Base-by-base conservation (phyloP, 2,113 vertebrate species). In the Oreochromis tanganicae region DNA sequence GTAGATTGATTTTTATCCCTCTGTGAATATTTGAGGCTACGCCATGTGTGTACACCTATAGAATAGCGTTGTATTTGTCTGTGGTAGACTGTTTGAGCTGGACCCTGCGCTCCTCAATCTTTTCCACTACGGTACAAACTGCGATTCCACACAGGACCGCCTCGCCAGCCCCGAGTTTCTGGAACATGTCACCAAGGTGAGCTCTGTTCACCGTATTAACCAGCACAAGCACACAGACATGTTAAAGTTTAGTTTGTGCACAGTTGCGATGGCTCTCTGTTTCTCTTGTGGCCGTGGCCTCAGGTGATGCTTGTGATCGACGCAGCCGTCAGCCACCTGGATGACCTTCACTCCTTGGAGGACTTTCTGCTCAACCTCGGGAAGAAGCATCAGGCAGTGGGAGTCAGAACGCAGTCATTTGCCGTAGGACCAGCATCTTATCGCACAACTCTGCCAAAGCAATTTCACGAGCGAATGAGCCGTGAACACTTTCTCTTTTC, bases 261-360 rank as follows among this genome's bases (percentile, higher is more conserved):
- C 32, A n/a, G 27, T 17, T 36, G 21, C 59, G 4, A 79, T 38
- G 24, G 11, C 27, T 48, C 4, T 85, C 52, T 56, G 12, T 27
- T 1, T 90, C 41, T 63, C 4, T 78, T 78, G 27, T 61, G 41
- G n/a, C 4, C 4, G 14, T 87, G 61, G 80, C 34, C 48, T 21
- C 88, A 99, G 98, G 98, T 99, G 84, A 99, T 99, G 98, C 93
- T 98, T 9, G 98, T 99, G 91, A 98, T 99, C 0, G 98, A 99
- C 41, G 96, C 98, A 2, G 98, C 98, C 1, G 98, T 99, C 89
- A 98, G 94, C 93, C 97, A 98, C 61, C 93, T 98, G 89, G 98
- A 99, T 50, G 96, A 98, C 93, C 95, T 99, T 84, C 96, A 97
- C 56, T 96, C 97, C 6, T 92, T 99, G 95, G 97, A 98, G 73